Percentiles rank a stretch among this genome's conserved stretches.
Conservation (phyloP, 23 tunicate genomes). For the Halocynthia aurantium region DNA sequence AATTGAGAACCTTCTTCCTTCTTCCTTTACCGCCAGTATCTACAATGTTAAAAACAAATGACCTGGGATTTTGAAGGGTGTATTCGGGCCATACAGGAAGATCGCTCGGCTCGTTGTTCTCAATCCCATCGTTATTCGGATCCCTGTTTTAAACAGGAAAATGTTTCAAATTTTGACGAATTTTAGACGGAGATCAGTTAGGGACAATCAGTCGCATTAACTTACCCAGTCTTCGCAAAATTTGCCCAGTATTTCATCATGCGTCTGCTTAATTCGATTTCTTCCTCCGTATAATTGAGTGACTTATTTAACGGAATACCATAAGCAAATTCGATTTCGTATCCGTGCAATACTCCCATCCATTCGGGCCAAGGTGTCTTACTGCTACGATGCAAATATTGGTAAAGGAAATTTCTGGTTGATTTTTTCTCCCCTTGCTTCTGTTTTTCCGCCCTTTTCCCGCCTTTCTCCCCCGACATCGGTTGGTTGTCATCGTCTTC, state of each 20-base stretch:
- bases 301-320: slow-evolving; percentile 50
- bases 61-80: slow-evolving; percentile 9
- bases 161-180: too few species aligned
- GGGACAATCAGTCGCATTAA: neutral
- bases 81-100: slow-evolving; percentile 29
- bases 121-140: slow-evolving; percentile 20
- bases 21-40: slow-evolving; percentile 16
- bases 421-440: neutral
- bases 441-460: neutral
- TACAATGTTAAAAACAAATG: neutral
- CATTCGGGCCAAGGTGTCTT: slow-evolving; percentile 91
- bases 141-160: slow-evolving; percentile 1
- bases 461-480: neutral
- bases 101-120: neutral
- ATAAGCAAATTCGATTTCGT: slow-evolving; percentile 83
- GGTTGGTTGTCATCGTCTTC: slow-evolving; percentile 1
- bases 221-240: slow-evolving; percentile 81
- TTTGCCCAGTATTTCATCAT: slow-evolving; percentile 79
- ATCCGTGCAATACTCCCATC: slow-evolving; percentile 98
- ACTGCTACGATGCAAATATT: slow-evolving; percentile 58
- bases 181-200: neutral
- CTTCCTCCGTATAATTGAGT: slow-evolving; percentile 36
- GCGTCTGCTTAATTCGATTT: slow-evolving; percentile 26
- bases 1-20: neutral
- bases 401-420: slow-evolving; percentile 33